phyloP scores from a whole-genome alignment of 2,113 vertebrate species.

The Poecile atricapillus region DNA sequence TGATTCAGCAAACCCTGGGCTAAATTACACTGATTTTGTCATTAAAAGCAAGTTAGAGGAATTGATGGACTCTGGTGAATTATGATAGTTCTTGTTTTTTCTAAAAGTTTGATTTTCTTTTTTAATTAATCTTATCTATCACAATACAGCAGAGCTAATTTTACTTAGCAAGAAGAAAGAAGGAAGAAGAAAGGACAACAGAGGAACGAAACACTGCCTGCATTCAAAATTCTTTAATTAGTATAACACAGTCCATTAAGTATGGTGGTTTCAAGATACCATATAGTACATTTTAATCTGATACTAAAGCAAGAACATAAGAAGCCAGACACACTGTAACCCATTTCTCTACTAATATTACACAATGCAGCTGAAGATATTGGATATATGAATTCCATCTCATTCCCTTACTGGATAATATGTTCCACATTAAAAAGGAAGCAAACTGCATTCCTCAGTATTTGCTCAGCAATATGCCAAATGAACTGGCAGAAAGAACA shows the following conservation, averaged over 20 bases:
- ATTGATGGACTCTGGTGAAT: not conserved
- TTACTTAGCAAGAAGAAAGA: not conserved
- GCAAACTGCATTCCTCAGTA: constrained; percentile 23
- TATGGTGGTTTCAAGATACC: constrained; percentile 5
- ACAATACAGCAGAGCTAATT: not conserved
- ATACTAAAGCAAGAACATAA: not conserved
- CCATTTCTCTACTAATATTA: not conserved
- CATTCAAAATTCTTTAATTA: constrained; percentile 56
- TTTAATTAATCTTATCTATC: not conserved
- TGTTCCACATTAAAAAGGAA: constrained; percentile 41
- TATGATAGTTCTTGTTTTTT: not conserved
- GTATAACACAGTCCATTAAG: constrained; percentile 47
- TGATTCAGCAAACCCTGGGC: not conserved
- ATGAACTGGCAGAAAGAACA: constrained; percentile 33
- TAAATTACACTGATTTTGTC: not conserved
- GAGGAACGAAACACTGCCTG: not conserved
- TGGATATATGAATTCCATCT: constrained; percentile 18
- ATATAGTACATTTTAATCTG: not conserved
- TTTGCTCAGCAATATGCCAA: constrained; percentile 45
- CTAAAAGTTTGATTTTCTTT: not conserved
- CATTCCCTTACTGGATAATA: constrained; percentile 6
- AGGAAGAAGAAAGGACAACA: constrained; percentile 18
- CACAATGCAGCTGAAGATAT: not conserved
- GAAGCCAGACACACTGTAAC: not conserved
- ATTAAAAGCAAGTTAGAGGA: not conserved